Base-by-base conservation (phyloP, 2,797 vertebrate species). In the Enteromius afrohamiltoni region DNA sequence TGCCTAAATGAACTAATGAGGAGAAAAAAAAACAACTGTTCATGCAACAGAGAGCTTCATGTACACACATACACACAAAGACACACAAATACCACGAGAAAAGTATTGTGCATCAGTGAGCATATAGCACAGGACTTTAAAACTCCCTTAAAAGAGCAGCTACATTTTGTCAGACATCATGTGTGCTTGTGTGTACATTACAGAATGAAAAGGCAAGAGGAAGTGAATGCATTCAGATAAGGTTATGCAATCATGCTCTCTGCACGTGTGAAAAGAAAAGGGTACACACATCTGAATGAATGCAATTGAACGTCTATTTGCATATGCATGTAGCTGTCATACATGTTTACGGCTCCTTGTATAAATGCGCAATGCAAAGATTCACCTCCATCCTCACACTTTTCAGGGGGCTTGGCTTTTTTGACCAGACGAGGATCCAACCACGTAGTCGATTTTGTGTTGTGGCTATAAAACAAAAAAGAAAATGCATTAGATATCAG, bases 381-480 rank as follows among this genome's bases (percentile, higher is more conserved):
- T 95, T 97, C 91, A 99, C 98, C 98, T 96, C 97, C 98, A 90
- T 99, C 97, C 86, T 97, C 96, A 90, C 98, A 99, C 85, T 98
- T 97, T 93, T 99, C 98, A 0, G 97, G 97, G 76, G 97, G 96
- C 93, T 99, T 99, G 88, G 98, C 97, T 93, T 97, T 99, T 93
- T 96, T 98, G 87, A 97, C 97, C 19, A 99, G 97, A 14, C 98
- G 96, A 10, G 98, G 98, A 91, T 99, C 98, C 90, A 99, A 92
- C 98, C 98, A 99, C 0, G 98, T 99, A 4, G 98, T 99, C 45
- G 97, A 98, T 93, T 99, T 99, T 86, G 96, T 98, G 93, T 99
- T 99, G 89, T 99, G 98, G 89, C 98, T 99, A 88, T 49, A 88
- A 86, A 82, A 88, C 37, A 93, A 88, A 86, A 9, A 80, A 8